A percentile compares a stretch with the other conserved stretches of the same genome.
Evolutionary conservation across 2,797 vertebrate species (phyloP).

Genomic region (Sebastes aleutianus): DNA sequence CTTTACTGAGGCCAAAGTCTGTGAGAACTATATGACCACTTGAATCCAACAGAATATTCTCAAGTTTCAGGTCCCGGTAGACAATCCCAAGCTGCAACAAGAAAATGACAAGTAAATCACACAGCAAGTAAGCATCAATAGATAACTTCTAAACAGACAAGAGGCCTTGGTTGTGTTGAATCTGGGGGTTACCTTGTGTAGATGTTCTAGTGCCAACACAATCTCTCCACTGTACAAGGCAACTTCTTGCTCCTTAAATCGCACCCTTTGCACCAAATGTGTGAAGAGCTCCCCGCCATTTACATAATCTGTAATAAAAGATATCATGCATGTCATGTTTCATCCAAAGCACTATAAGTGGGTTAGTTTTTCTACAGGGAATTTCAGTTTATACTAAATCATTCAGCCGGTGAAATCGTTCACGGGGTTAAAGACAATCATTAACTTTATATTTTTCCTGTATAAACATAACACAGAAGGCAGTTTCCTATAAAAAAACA

Average conservation of each 20-base stretch:
- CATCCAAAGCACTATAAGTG: not conserved
- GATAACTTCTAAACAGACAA: not conserved
- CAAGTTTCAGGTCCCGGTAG: slow-evolving; percentile 98
- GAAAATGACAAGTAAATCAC: not conserved
- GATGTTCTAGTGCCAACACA: slow-evolving; percentile 93
- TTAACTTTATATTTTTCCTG: slow-evolving; percentile 4
- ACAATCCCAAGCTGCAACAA: slow-evolving; percentile 93
- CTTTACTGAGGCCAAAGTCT: slow-evolving; percentile 98
- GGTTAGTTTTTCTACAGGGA: not conserved
- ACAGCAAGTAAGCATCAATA: not conserved
- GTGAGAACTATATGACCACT: slow-evolving; percentile 96
- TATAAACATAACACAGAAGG: slow-evolving; percentile 4
- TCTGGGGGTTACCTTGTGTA: slow-evolving; percentile 89
- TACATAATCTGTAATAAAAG: slow-evolving; percentile 89
- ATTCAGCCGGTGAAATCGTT: not conserved
- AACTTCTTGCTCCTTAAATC: slow-evolving; percentile 94
- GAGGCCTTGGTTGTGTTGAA: not conserved
- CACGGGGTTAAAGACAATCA: not conserved
- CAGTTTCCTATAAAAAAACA: not conserved
- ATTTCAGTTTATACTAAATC: not conserved
- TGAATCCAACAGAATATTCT: slow-evolving; percentile 97
- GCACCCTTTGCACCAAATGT: slow-evolving; percentile 96
- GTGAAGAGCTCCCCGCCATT: slow-evolving; percentile 98
- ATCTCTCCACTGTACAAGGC: slow-evolving; percentile 97
- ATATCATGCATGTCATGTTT: slow-evolving; percentile 1